Percentiles rank a stretch among this genome's conserved stretches.
These are phyloP conservation scores for Cepaea nemoralis DNA, from an alignment of 1,140 invertebrate species.

Conservation along the genomic window DNA sequence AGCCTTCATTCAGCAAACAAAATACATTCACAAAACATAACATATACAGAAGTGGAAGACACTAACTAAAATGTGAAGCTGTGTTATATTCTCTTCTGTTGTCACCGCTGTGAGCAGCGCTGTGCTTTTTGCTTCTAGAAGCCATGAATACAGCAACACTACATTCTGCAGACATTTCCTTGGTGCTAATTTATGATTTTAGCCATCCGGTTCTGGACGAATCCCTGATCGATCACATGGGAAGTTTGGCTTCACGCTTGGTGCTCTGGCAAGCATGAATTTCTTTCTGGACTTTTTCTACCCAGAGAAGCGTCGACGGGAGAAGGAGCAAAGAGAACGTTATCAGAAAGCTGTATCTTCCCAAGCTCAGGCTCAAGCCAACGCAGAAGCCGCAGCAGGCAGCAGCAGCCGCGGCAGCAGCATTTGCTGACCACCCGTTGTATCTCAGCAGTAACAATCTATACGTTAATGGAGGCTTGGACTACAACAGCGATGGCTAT, in stretches of 20 bases:
- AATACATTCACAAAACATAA: too few species aligned
- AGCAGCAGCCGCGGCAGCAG: neutral
- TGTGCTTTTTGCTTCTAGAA: too few species aligned
- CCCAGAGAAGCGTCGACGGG: constrained; percentile 55
- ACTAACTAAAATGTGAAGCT: too few species aligned
- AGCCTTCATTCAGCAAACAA: too few species aligned
- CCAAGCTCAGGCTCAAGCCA: constrained; percentile 13
- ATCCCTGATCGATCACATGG: too few species aligned
- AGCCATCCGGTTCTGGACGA: too few species aligned
- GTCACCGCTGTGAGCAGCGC: neutral
- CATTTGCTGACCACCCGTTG: neutral
- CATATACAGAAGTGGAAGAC: too few species aligned
- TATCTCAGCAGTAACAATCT: constrained; percentile 5
- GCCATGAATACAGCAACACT: too few species aligned
- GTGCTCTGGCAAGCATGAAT: constrained; percentile 44
- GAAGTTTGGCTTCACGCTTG: neutral
- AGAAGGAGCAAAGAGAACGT: constrained; percentile 40
- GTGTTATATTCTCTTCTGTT: neutral
- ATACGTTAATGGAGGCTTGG: constrained; percentile 42
- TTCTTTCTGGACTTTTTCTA: constrained; percentile 62
- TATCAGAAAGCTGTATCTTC: constrained; percentile 8
- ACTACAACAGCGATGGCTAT: constrained; percentile 33
- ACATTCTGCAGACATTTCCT: too few species aligned
- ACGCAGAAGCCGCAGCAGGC: neutral
- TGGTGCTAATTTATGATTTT: too few species aligned